These are phyloP conservation scores for Phaedon cochleariae DNA, from an alignment of 2,888 invertebrate genomes.

Conservation along the genomic window DNA sequence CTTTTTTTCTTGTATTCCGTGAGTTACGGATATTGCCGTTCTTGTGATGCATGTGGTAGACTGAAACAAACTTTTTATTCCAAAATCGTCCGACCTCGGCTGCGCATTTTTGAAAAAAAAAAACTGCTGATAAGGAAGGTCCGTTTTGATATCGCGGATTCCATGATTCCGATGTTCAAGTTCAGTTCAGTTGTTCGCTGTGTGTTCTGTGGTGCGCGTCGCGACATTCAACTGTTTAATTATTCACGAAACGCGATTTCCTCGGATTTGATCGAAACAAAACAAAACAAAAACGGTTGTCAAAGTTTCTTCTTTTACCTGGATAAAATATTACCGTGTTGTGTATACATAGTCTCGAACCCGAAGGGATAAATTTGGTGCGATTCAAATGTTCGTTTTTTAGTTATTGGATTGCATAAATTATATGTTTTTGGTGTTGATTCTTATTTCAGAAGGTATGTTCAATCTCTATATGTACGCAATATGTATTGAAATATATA, in stretches of 20 bases:
- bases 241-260: background rate
- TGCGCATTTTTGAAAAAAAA: background rate
- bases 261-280: background rate
- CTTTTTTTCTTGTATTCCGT: too few species aligned
- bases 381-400: too few species aligned
- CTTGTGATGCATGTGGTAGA: too few species aligned
- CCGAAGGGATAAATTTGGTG: background rate
- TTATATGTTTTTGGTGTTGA: background rate
- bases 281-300: background rate
- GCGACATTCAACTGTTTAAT: background rate
- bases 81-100: background rate
- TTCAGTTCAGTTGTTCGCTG: conserved; percentile 29
- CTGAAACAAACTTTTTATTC: too few species aligned
- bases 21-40: too few species aligned
- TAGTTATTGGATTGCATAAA: too few species aligned
- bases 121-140: background rate
- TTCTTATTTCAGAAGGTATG: background rate
- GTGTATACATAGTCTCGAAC: background rate
- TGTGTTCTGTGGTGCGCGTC: conserved; percentile 16
- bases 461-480: too few species aligned
- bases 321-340: too few species aligned
- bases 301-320: background rate
- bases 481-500: too few species aligned
- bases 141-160: background rate
- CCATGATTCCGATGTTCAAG: conserved; percentile 7